Conservation (phyloP, 2,888 invertebrate species). For the Apantesis nais region DNA sequence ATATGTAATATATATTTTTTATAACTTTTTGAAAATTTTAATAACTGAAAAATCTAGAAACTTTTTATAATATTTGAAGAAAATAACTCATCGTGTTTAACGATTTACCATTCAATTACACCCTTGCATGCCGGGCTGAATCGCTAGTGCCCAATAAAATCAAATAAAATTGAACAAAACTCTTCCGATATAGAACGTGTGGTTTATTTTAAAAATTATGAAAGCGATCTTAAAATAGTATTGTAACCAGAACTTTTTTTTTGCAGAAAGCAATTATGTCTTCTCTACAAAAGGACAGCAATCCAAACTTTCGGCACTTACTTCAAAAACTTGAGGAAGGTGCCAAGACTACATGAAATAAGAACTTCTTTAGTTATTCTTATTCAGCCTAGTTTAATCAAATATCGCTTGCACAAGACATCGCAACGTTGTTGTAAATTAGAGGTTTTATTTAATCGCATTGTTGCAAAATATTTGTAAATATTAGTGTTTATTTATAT, state of each 20-base stretch:
- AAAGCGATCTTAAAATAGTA: too few relatives aligned
- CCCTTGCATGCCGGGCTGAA: too few relatives aligned
- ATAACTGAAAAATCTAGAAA: too few relatives aligned
- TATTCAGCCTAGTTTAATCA: neutral
- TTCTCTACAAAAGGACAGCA: conserved; percentile 59
- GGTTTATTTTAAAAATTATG: too few relatives aligned
- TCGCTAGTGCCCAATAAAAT: too few relatives aligned
- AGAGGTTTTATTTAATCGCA: neutral
- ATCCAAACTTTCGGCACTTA: conserved; percentile 55
- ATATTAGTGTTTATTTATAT: neutral
- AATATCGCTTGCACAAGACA: neutral
- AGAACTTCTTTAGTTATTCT: neutral
- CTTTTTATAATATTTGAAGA: too few relatives aligned
- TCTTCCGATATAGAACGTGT: too few relatives aligned
- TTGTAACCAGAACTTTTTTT: conserved; percentile 32
- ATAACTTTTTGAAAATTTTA: too few relatives aligned
- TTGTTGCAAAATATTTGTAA: neutral
- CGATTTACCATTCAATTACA: too few relatives aligned
- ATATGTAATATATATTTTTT: too few relatives aligned
- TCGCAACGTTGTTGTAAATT: conserved; percentile 19
- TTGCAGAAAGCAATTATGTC: conserved; percentile 71
- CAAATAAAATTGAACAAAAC: too few relatives aligned
- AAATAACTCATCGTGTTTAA: too few relatives aligned
- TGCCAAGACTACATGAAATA: conserved; percentile 26
- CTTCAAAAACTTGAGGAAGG: conserved; percentile 61